Percentiles rank a stretch among this genome's conserved stretches.
Evolutionary conservation across 2,888 invertebrate genomes (phyloP).

Genomic region (Agriopis aurantiaria): DNA sequence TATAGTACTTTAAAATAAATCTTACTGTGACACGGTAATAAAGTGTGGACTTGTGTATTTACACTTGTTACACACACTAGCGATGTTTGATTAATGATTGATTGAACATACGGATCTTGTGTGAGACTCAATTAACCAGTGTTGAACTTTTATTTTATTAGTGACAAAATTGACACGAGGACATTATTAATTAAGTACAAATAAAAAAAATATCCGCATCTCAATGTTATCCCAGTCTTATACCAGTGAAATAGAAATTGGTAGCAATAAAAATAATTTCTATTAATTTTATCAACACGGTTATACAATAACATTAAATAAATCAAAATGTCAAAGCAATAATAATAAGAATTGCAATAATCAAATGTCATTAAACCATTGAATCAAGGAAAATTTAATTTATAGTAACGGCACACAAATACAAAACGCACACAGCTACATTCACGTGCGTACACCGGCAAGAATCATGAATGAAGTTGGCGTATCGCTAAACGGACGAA

Average conservation of each 20-base stretch:
- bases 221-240: not conserved
- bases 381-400: not conserved
- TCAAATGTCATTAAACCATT: not conserved
- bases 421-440: slow-evolving; percentile 16
- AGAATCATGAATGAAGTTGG: slow-evolving; percentile 74
- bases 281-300: too few relatives aligned
- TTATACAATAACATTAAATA: too few relatives aligned
- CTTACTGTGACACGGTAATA: slow-evolving; percentile 6
- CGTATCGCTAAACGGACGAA: slow-evolving; percentile 66
- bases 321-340: too few relatives aligned
- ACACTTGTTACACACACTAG: slow-evolving; percentile 13
- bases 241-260: not conserved
- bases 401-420: slow-evolving; percentile 1
- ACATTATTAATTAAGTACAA: not conserved
- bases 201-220: not conserved
- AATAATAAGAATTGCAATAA: too few relatives aligned
- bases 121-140: slow-evolving; percentile 21
- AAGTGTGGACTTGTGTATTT: not conserved
- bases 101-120: slow-evolving; percentile 34
- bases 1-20: not conserved
- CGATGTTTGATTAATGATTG: slow-evolving; percentile 37
- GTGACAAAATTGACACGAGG: slow-evolving; percentile 17
- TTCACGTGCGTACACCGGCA: slow-evolving; percentile 47
- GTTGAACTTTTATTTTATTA: slow-evolving; percentile 26
- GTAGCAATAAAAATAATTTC: too few relatives aligned